Evolutionary conservation across 2,113 vertebrate genomes (phyloP).

Genomic region (Oceanodroma tethys): DNA sequence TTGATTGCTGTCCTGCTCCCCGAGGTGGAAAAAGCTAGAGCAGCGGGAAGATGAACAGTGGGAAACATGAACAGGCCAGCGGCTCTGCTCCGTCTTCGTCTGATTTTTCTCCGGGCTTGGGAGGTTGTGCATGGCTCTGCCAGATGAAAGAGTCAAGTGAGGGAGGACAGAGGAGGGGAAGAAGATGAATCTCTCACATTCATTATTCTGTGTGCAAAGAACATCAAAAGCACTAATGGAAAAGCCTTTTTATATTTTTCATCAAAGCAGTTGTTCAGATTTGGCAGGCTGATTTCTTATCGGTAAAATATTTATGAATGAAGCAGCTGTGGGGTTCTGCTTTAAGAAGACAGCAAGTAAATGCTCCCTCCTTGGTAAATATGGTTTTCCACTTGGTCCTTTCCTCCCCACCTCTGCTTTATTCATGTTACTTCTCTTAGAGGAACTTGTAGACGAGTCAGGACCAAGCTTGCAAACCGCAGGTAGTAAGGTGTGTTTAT

Average conservation of each 20-base stretch:
- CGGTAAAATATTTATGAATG: slow-evolving; percentile 33
- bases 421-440: neutral
- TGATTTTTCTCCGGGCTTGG: neutral
- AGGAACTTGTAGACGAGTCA: neutral
- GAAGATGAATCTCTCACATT: neutral
- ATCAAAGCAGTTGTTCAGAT: slow-evolving; percentile 41
- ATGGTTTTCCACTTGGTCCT: neutral
- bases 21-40: neutral
- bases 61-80: accelerated
- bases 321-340: neutral
- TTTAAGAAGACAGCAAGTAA: neutral
- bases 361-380: neutral
- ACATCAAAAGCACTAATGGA: slow-evolving; percentile 57
- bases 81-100: neutral
- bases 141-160: neutral
- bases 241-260: slow-evolving; percentile 21
- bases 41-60: neutral
- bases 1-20: neutral
- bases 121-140: neutral
- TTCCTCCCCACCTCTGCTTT: neutral
- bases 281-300: neutral
- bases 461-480: neutral
- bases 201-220: neutral
- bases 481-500: neutral
- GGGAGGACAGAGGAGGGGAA: neutral